phyloP scores from a whole-genome alignment of 2,797 vertebrate genomes.

The Bufotes viridis region DNA sequence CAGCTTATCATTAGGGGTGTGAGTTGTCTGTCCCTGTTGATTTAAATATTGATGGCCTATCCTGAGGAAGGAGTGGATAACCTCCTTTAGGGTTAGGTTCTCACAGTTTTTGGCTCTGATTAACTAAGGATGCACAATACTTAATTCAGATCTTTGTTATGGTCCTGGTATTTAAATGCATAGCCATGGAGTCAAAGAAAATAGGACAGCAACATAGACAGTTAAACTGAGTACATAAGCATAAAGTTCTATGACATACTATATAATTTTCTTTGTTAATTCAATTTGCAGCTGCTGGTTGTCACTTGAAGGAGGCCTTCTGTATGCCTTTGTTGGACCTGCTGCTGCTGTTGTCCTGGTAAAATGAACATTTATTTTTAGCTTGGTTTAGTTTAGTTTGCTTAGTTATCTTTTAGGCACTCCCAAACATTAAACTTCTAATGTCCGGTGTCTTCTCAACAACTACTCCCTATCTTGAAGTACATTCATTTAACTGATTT shows the following conservation, averaged over 20 bases:
- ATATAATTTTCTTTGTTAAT: conserved; percentile 78
- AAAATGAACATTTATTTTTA: conserved; percentile 70
- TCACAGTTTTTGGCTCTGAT: no score
- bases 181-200: background rate
- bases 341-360: conserved; percentile 99
- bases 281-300: conserved; percentile 93
- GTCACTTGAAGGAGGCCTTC: conserved; percentile 97
- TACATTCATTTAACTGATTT: no score
- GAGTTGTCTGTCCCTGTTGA: no score
- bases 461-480: no score
- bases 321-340: conserved; percentile 98
- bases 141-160: background rate
- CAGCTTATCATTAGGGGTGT: no score
- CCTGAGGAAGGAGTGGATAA: no score
- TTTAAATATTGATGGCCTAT: no score
- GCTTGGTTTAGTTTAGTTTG: no score
- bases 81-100: no score
- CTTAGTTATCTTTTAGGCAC: background rate
- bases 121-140: no score
- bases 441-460: background rate
- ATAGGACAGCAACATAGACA: background rate
- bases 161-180: background rate
- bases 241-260: conserved; percentile 76
- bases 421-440: no score
- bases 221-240: no score